Conservation (phyloP, 2,888 invertebrate species). For the Drosophila borealis region DNA sequence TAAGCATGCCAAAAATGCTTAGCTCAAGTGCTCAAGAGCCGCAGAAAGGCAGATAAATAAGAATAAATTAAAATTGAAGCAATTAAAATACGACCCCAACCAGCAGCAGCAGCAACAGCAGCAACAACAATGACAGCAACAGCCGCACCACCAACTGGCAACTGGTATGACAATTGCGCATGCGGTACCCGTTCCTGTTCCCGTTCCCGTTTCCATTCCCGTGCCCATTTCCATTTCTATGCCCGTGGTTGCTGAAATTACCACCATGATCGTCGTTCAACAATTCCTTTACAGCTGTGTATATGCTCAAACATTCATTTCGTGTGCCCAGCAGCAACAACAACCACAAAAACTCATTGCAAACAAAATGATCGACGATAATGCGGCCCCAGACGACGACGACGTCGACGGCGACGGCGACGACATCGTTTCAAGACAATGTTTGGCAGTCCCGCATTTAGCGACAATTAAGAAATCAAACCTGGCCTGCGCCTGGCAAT, state of each 20-base stretch:
- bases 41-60: constrained; percentile 25
- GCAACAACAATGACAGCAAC: constrained; percentile 3
- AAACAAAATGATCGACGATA: constrained; percentile 76
- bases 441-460: constrained; percentile 77
- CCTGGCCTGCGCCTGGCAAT: constrained; percentile 64
- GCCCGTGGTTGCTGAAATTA: constrained; percentile 60
- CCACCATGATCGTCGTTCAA: constrained; percentile 70
- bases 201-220: constrained; percentile 8
- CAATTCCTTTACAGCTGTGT: constrained; percentile 63
- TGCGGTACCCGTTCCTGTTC: constrained; percentile 30
- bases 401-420: constrained; percentile 8
- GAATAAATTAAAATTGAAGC: constrained; percentile 75
- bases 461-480: constrained; percentile 81
- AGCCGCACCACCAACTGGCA: constrained; percentile 15
- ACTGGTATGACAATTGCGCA: constrained; percentile 57
- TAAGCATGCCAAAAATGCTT: constrained; percentile 45
- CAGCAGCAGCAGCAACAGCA: constrained; percentile 23
- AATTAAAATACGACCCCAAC: constrained; percentile 69
- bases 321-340: constrained; percentile 61
- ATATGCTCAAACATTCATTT: constrained; percentile 65
- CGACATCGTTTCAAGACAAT: constrained; percentile 49
- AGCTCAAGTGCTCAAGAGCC: constrained; percentile 21
- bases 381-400: constrained; percentile 51
- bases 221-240: constrained; percentile 6
- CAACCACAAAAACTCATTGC: constrained; percentile 71